phyloP scores from a whole-genome alignment of 2,888 invertebrate genomes.

The Parthenolecanium corni region DNA sequence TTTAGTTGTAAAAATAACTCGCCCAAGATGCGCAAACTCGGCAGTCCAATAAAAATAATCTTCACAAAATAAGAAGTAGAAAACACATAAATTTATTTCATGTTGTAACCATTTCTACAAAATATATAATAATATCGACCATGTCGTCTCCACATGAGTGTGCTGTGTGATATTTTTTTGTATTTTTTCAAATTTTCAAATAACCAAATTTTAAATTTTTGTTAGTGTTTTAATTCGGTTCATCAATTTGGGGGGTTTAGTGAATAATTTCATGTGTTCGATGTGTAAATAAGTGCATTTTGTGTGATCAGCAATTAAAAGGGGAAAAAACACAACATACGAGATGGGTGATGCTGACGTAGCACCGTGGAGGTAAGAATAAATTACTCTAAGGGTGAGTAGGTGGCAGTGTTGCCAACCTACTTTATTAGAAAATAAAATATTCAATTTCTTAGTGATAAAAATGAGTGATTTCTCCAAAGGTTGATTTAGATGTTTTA shows the following conservation, averaged over 20 bases:
- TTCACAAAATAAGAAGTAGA: neutral
- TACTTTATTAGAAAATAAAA: too few species aligned
- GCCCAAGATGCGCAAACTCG: constrained; percentile 12
- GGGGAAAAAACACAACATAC: too few species aligned
- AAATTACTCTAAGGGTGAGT: neutral
- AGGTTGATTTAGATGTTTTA: too few species aligned
- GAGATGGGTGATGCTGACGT: constrained; percentile 17
- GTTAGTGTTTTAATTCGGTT: too few species aligned
- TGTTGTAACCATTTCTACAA: neutral
- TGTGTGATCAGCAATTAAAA: neutral
- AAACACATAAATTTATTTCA: constrained; percentile 16
- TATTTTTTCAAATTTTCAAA: too few species aligned
- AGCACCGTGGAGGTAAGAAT: constrained; percentile 24
- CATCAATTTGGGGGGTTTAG: too few species aligned
- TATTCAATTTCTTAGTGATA: too few species aligned
- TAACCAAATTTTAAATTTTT: too few species aligned
- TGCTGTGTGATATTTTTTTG: neutral
- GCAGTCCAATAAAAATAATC: constrained; percentile 1
- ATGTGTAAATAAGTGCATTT: neutral
- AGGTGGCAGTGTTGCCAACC: too few species aligned
- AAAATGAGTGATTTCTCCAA: too few species aligned
- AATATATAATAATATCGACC: neutral
- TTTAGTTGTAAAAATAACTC: constrained; percentile 18
- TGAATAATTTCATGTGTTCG: neutral
- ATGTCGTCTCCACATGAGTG: constrained; percentile 18